phyloP scores from a whole-genome alignment of 92 coral and sea anemone genomes.

The Zoanthus gigantus region DNA sequence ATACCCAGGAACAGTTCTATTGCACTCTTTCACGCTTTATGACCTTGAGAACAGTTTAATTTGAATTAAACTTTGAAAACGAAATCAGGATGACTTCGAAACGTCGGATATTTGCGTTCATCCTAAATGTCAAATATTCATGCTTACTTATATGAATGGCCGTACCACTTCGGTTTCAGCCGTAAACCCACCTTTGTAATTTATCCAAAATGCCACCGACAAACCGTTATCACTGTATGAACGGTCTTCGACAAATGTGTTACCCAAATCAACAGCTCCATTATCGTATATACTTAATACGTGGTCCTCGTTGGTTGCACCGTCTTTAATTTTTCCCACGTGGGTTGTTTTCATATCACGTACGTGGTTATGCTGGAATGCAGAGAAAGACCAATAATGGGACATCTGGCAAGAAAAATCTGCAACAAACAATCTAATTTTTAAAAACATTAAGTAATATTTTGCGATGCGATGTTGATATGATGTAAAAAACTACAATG shows the following conservation, averaged over 20 bases:
- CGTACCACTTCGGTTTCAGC: too few relatives aligned
- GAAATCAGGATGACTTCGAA: too few relatives aligned
- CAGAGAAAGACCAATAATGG: conserved; percentile 22
- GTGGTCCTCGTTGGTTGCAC: conserved; percentile 6
- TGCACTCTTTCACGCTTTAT: too few relatives aligned
- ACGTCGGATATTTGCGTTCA: too few relatives aligned
- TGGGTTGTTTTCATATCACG: conserved; percentile 18
- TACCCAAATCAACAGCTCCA: conserved; percentile 11
- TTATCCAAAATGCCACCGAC: conserved; percentile 40
- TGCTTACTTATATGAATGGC: too few relatives aligned
- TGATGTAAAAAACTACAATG: too few relatives aligned
- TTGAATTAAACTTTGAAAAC: too few relatives aligned
- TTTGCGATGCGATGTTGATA: not conserved
- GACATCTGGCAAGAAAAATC: conserved; percentile 10
- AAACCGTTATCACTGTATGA: not conserved
- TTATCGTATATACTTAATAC: conserved; percentile 9
- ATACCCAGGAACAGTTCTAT: too few relatives aligned
- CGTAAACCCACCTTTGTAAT: conserved; percentile 32
- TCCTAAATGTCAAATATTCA: too few relatives aligned
- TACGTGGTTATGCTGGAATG: conserved; percentile 15
- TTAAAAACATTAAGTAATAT: not conserved
- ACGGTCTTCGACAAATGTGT: not conserved
- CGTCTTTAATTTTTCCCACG: not conserved
- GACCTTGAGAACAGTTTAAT: too few relatives aligned
- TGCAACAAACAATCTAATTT: not conserved